phyloP scores from a whole-genome alignment of 2,113 vertebrate genomes.

The Eulemur macaco region DNA sequence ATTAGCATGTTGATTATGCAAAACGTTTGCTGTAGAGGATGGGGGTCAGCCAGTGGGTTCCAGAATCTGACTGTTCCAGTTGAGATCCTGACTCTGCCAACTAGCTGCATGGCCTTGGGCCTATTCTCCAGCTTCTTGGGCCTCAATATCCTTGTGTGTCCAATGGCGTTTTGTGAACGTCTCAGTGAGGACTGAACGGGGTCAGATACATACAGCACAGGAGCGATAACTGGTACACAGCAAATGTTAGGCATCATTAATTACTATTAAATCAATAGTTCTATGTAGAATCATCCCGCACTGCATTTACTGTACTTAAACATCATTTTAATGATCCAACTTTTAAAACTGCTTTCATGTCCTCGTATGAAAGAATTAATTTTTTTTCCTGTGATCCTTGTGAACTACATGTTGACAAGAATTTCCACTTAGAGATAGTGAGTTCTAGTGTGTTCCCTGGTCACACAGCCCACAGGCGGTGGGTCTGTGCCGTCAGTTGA shows the following conservation, averaged over 20 bases:
- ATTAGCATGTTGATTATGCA: background rate
- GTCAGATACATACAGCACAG: background rate
- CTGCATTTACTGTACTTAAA: background rate
- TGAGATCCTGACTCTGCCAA: background rate
- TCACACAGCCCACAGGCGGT: fast-evolving
- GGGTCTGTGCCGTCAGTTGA: background rate
- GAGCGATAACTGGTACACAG: background rate
- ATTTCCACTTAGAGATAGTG: background rate
- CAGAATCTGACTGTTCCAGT: background rate
- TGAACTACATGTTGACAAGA: background rate
- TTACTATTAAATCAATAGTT: background rate
- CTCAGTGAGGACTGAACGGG: background rate
- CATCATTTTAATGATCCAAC: background rate
- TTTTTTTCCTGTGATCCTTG: too few relatives aligned
- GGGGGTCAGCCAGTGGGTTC: background rate
- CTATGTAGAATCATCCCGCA: background rate
- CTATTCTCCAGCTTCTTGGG: background rate
- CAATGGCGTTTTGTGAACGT: background rate
- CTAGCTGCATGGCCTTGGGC: background rate
- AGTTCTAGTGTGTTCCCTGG: background rate
- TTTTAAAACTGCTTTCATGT: background rate
- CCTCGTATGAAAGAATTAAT: background rate
- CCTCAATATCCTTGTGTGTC: background rate
- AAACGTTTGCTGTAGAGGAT: background rate
- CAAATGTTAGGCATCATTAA: background rate